Conservation (phyloP, 2,113 vertebrate species). For the Balaenoptera acutorostrata region DNA sequence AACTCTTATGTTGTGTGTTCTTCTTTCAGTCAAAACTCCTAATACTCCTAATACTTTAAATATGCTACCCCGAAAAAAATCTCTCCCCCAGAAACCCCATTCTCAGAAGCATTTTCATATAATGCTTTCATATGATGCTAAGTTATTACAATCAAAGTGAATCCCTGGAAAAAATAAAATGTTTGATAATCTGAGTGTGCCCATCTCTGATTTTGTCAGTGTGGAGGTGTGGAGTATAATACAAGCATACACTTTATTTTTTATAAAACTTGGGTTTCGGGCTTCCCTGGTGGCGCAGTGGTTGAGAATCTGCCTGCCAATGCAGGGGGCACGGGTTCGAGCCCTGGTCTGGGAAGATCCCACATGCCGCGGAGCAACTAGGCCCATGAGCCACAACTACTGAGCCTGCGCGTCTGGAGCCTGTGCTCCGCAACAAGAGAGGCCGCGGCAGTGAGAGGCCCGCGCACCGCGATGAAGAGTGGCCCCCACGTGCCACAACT, state of each 20-base stretch:
- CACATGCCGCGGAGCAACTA: too few relatives aligned
- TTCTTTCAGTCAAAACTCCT: not conserved
- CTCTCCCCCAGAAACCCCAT: not conserved
- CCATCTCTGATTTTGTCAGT: not conserved
- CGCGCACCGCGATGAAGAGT: too few relatives aligned
- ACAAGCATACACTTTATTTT: not conserved
- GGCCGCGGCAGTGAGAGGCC: too few relatives aligned
- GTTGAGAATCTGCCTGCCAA: too few relatives aligned
- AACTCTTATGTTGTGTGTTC: not conserved
- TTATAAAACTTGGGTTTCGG: not conserved
- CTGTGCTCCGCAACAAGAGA: too few relatives aligned
- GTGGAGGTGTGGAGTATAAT: not conserved
- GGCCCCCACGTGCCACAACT: too few relatives aligned
- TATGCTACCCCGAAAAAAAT: not conserved
- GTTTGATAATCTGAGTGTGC: not conserved
- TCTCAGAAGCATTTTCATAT: not conserved
- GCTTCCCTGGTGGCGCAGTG: not conserved
- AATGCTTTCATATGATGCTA: not conserved
- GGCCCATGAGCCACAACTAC: too few relatives aligned
- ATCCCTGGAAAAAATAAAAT: not conserved
- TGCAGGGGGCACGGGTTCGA: too few relatives aligned
- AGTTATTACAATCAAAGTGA: not conserved
- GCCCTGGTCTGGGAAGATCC: too few relatives aligned
- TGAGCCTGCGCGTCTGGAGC: too few relatives aligned
- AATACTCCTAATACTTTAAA: not conserved